Evolutionary conservation across 2,113 vertebrate species (phyloP).

Genomic region (Odontesthes bonariensis): DNA sequence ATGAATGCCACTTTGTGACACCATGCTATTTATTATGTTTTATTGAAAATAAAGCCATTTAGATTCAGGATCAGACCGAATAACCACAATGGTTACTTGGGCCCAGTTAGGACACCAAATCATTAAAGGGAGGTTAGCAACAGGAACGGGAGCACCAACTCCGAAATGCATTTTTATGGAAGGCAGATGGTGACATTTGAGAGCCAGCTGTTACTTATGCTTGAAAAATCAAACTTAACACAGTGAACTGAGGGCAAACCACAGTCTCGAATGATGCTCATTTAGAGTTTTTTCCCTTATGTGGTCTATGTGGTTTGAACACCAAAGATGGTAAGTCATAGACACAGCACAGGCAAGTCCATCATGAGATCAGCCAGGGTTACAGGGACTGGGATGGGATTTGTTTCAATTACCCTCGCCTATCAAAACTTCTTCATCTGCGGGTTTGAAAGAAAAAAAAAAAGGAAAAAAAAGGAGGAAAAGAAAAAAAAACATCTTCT

Average conservation of each 20-base stretch:
- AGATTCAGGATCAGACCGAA: background rate
- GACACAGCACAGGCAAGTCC: slow-evolving; percentile 12
- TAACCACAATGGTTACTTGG: background rate
- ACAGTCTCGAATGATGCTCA: slow-evolving; percentile 29
- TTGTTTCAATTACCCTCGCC: slow-evolving; percentile 32
- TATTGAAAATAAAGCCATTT: no score
- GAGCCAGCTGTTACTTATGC: slow-evolving; percentile 40
- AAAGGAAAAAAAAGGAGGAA: no score
- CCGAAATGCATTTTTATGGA: slow-evolving; percentile 33
- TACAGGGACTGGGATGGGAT: background rate
- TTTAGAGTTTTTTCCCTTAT: slow-evolving; percentile 16
- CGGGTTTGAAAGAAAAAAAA: background rate
- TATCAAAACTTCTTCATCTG: slow-evolving; percentile 25
- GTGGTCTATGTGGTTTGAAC: slow-evolving; percentile 28
- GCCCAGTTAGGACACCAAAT: no score
- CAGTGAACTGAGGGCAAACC: slow-evolving; percentile 31
- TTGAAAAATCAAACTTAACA: slow-evolving; percentile 44
- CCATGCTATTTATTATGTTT: no score
- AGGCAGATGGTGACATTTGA: slow-evolving; percentile 42
- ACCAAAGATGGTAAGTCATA: slow-evolving; percentile 34
- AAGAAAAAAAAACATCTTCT: background rate
- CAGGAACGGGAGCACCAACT: slow-evolving; percentile 4
- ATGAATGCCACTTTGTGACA: no score
- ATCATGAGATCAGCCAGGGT: slow-evolving; percentile 14
- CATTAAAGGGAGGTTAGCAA: no score